Conservation (phyloP, 64 coral and sea anemone species). For the Acropora tenuis region DNA sequence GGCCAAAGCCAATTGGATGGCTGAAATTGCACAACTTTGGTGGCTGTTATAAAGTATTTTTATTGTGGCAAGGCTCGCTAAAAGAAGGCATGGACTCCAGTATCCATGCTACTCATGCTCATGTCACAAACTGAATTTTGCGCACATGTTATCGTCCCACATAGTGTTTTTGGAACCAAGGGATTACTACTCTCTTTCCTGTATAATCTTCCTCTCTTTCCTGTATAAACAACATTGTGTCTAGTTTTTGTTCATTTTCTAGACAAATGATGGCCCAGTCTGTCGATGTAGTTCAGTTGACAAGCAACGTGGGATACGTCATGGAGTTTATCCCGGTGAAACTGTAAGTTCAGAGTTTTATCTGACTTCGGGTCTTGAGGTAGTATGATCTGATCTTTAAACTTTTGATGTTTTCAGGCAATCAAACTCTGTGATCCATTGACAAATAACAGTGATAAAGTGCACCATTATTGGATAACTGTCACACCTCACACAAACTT, state of each 20-base stretch:
- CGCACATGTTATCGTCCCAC: too few relatives aligned
- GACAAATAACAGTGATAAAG: conserved; percentile 69
- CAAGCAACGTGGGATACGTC: conserved; percentile 81
- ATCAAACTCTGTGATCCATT: conserved; percentile 64
- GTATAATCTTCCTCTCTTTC: too few relatives aligned
- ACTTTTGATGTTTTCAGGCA: conserved; percentile 1
- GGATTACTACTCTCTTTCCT: too few relatives aligned
- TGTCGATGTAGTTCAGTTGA: conserved; percentile 86
- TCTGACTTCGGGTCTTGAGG: background rate
- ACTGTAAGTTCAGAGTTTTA: conserved; percentile 43
- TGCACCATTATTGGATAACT: conserved; percentile 95
- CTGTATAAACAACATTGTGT: too few relatives aligned
- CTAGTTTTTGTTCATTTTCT: background rate
- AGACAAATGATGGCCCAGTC: conserved; percentile 91
- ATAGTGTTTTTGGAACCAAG: too few relatives aligned
- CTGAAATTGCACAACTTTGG: too few relatives aligned
- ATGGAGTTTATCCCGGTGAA: conserved; percentile 93
- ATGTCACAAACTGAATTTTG: too few relatives aligned
- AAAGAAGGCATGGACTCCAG: too few relatives aligned
- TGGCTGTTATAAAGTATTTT: too few relatives aligned
- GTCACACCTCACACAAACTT: conserved; percentile 97
- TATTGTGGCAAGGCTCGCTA: too few relatives aligned
- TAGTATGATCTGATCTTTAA: background rate
- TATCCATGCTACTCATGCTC: too few relatives aligned
- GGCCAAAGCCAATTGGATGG: too few relatives aligned